phyloP scores from a whole-genome alignment of 2,888 invertebrate species.

The Acronicta psi region DNA sequence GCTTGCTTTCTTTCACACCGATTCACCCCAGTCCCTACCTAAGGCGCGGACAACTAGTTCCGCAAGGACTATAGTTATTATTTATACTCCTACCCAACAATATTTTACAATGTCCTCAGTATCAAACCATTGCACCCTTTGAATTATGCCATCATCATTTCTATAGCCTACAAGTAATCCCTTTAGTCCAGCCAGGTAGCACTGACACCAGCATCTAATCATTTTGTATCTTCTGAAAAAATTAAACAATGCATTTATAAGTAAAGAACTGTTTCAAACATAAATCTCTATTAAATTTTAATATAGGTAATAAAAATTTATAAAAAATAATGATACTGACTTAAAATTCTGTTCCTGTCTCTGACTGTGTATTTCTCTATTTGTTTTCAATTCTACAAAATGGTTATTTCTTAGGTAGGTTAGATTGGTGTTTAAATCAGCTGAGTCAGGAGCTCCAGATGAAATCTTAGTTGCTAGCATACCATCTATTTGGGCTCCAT shows the following conservation, averaged over 20 bases:
- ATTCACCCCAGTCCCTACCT: no score
- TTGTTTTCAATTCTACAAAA: slow-evolving; percentile 65
- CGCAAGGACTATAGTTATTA: no score
- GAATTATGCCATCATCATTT: slow-evolving; percentile 61
- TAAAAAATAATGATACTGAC: slow-evolving; percentile 46
- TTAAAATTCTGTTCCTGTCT: slow-evolving; percentile 61
- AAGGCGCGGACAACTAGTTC: no score
- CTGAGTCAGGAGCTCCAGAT: slow-evolving; percentile 36
- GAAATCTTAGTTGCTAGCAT: slow-evolving; percentile 47
- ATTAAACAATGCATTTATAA: no score
- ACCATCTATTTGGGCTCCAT: slow-evolving; percentile 69
- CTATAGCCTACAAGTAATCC: slow-evolving; percentile 64
- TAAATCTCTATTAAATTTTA: no score
- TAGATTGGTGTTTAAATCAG: slow-evolving; percentile 53
- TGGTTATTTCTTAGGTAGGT: slow-evolving; percentile 56
- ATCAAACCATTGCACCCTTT: slow-evolving; percentile 58
- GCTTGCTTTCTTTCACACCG: no score
- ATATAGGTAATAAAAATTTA: no score
- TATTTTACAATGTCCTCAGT: slow-evolving; percentile 55
- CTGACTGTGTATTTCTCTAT: slow-evolving; percentile 54
- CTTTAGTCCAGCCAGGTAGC: slow-evolving; percentile 60
- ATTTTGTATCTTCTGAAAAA: slow-evolving; percentile 61
- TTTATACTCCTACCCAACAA: slow-evolving; percentile 51
- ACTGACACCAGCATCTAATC: slow-evolving; percentile 64
- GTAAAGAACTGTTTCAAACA: no score